These are phyloP conservation scores for Nemotelus nigrinus DNA, from an alignment of 2,888 invertebrate species.

Conservation along the genomic window DNA sequence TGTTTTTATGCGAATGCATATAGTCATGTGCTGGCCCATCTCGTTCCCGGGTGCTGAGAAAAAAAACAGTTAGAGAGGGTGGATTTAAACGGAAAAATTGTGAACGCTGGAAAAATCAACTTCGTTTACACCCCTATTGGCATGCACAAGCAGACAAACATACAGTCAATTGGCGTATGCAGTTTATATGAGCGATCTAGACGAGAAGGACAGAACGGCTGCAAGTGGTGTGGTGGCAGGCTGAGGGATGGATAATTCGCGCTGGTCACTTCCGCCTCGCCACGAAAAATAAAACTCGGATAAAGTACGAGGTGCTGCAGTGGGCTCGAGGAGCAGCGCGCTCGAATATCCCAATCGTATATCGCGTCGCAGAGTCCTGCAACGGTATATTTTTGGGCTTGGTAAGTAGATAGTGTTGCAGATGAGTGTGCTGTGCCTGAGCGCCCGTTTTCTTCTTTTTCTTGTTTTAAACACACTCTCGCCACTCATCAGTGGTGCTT, in stretches of 20 bases:
- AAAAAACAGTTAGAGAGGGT: conserved; percentile 17
- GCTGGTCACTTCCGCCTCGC: conserved; percentile 49
- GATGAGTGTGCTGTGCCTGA: conserved; percentile 8
- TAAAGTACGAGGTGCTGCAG: conserved; percentile 50
- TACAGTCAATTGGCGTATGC: conserved; percentile 44
- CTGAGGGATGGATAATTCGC: conserved; percentile 46
- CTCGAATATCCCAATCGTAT: conserved; percentile 27
- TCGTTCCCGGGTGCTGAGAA: conserved; percentile 14
- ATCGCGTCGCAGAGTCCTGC: conserved; percentile 16
- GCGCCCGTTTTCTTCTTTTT: conserved; percentile 34
- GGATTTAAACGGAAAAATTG: conserved; percentile 40
- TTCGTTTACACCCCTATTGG: conserved; percentile 55
- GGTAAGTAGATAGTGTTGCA: conserved; percentile 42
- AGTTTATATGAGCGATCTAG: conserved; percentile 28
- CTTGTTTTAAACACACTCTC: conserved; percentile 24
- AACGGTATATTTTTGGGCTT: conserved; percentile 25
- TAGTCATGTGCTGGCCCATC: conserved; percentile 24
- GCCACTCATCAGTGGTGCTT: conserved; percentile 25
- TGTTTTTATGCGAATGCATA: conserved; percentile 19
- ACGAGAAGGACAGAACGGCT: conserved; percentile 30
- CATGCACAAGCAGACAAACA: conserved; percentile 40
- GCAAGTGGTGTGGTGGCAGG: background rate
- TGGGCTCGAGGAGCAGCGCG: conserved; percentile 21
- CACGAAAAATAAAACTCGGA: conserved; percentile 47
- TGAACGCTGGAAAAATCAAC: conserved; percentile 53